These are phyloP conservation scores for Porites evermanni DNA, from an alignment of 92 coral and sea anemone genomes.

Conservation along the genomic window DNA sequence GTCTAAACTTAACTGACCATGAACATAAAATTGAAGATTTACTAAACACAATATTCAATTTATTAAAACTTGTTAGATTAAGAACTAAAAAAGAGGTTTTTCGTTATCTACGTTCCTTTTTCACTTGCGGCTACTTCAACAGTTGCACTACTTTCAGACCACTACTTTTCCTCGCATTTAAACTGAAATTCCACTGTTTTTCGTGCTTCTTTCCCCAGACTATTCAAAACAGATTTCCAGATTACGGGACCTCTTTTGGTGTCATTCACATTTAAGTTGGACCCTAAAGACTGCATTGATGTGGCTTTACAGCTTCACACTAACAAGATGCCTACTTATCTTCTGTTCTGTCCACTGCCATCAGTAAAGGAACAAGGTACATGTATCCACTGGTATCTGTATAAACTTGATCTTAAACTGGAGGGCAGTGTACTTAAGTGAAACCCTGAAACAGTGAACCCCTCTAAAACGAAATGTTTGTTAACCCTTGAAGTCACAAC, in stretches of 20 bases:
- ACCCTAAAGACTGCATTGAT: slow-evolving; percentile 59
- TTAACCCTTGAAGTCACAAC: too few relatives aligned
- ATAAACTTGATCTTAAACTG: not conserved
- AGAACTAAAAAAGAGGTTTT: too few relatives aligned
- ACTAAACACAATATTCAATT: too few relatives aligned
- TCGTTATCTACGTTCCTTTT: too few relatives aligned
- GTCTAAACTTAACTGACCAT: too few relatives aligned
- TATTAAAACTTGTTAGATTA: too few relatives aligned
- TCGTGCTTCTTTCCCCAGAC: slow-evolving; percentile 43
- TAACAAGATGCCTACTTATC: slow-evolving; percentile 86
- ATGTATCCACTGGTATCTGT: too few relatives aligned
- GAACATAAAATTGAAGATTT: too few relatives aligned
- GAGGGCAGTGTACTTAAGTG: too few relatives aligned
- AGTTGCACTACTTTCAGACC: not conserved
- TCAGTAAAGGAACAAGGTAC: slow-evolving; percentile 49
- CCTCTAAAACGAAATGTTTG: too few relatives aligned
- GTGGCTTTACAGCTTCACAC: slow-evolving; percentile 89
- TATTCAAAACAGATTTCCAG: slow-evolving; percentile 77
- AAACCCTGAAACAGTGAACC: too few relatives aligned
- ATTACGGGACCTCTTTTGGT: slow-evolving; percentile 78
- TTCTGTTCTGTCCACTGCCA: slow-evolving; percentile 79
- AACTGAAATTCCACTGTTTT: not conserved
- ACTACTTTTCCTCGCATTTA: not conserved
- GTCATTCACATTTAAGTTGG: slow-evolving; percentile 81
- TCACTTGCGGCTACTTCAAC: too few relatives aligned